Evolutionary conservation across 1,140 invertebrate species (phyloP), one percentile per base, ranked within the genome.

Genomic region (Plectus sambesii): DNA sequence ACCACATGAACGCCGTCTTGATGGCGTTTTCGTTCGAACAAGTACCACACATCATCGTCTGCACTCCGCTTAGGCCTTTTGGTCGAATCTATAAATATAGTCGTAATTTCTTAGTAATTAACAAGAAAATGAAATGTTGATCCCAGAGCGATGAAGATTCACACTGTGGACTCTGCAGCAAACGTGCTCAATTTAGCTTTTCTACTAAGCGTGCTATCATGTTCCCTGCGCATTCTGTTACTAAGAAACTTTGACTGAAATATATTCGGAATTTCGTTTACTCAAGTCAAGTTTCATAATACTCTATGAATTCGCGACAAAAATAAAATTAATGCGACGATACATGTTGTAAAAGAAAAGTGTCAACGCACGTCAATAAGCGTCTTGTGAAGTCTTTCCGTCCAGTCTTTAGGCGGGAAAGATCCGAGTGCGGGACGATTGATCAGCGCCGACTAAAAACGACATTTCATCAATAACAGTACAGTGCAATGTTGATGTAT

Each of bases 1-100:
- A 63, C 6, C 55, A 46, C 39, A 67, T 67, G 38, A 67, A 69
- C 4, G 64, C 63, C 30, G 51, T 54, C 33, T 67, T 67, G 25
- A 67, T 55, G 2, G 64, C 64, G 48, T 67, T 69, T 46, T 67
- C 64, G 42, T 67, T 67, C 9, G 64, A 66, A 29, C 54, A 53
- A 1, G 61, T 58, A 40, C 60, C 60, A 47, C 60, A 66, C 4
- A 67, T 45, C 64, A 67, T 67, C 1, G 64, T 69, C 24, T 67
- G 64, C 1, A 60, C 59, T 43, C 59, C 51, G 2, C 35, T 20
- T 8, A 68, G 54, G n/a, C 66, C 66, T 29, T 51, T 56, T 17
- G 64, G 64, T 15, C 66, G 63, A 29, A 67, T 55, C 37, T 45
- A 17, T 17, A 41, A n/a, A 44, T 44, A 30, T 45, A n/a, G 12